Conservation (phyloP, 1,140 invertebrate genomes). For the Drosophila sp. region DNA sequence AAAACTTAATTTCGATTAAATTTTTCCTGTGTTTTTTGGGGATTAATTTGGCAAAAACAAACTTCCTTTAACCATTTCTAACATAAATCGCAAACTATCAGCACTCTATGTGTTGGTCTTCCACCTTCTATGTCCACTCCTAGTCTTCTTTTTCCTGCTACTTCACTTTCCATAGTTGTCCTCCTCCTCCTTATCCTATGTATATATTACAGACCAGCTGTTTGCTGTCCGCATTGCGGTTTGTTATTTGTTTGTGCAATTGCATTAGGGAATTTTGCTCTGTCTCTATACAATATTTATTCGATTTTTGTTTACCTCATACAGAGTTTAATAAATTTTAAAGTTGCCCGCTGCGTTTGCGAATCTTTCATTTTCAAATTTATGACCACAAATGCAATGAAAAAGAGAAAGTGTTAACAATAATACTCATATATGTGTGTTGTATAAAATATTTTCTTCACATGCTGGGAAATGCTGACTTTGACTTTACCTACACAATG, state of each 20-base stretch:
- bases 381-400: conserved; percentile 7
- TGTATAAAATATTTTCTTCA: neutral
- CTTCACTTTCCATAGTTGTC: neutral
- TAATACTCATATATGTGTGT: neutral
- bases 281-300: conserved; percentile 50
- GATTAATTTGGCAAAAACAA: neutral
- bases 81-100: neutral
- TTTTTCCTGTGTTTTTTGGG: neutral
- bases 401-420: conserved; percentile 4
- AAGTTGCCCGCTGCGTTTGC: conserved; percentile 9
- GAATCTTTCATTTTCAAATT: conserved; percentile 3
- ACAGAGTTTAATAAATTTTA: conserved; percentile 50
- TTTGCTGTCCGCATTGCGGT: conserved; percentile 14
- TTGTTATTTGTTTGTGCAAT: conserved; percentile 28
- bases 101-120: neutral
- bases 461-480: conserved; percentile 5
- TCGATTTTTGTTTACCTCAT: conserved; percentile 48
- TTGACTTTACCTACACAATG: neutral
- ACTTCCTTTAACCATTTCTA: neutral
- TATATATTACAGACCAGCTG: conserved; percentile 9
- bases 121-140: neutral
- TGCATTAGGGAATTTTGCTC: conserved; percentile 19
- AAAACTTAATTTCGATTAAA: too few relatives aligned
- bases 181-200: neutral
- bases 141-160: neutral